Conservation (phyloP, 1,140 invertebrate genomes). For the Pectinophora gossypiella region DNA sequence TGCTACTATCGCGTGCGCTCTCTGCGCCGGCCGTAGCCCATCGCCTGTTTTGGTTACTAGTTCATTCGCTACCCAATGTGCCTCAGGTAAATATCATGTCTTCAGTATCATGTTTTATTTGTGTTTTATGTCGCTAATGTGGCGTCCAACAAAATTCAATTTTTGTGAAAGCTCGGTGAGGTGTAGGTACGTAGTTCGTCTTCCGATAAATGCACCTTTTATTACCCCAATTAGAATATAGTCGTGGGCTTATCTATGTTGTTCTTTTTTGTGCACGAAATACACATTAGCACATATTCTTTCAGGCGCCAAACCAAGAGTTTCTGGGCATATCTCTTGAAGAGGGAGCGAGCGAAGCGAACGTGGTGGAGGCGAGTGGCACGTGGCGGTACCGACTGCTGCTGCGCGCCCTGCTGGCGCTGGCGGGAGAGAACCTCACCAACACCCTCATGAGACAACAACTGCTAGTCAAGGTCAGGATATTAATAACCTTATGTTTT, state of each 20-base stretch:
- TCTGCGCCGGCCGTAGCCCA: conserved; percentile 93
- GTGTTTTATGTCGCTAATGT: too few relatives aligned
- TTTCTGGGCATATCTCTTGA: conserved; percentile 66
- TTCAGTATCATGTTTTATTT: conserved; percentile 8
- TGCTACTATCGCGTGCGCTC: conserved; percentile 90
- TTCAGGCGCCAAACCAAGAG: conserved; percentile 39
- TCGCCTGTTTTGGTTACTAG: conserved; percentile 95
- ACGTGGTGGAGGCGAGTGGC: conserved; percentile 40
- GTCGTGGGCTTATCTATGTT: too few relatives aligned
- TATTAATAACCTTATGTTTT: too few relatives aligned
- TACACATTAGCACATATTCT: too few relatives aligned
- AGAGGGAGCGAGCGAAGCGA: conserved; percentile 34
- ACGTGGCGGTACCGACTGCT: conserved; percentile 88
- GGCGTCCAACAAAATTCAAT: too few relatives aligned
- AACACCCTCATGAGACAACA: conserved; percentile 91
- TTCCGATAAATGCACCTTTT: too few relatives aligned
- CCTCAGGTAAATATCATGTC: conserved; percentile 53
- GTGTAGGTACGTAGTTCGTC: too few relatives aligned
- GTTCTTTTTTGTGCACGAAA: too few relatives aligned
- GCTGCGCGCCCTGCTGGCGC: conserved; percentile 89
- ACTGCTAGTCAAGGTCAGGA: conserved; percentile 85
- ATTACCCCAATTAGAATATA: too few relatives aligned
- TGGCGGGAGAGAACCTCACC: conserved; percentile 89
- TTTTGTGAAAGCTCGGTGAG: too few relatives aligned
- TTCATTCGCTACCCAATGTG: conserved; percentile 78